These are phyloP conservation scores for Pogonophryne albipinna DNA, from an alignment of 2,797 vertebrate genomes.

Conservation along the genomic window DNA sequence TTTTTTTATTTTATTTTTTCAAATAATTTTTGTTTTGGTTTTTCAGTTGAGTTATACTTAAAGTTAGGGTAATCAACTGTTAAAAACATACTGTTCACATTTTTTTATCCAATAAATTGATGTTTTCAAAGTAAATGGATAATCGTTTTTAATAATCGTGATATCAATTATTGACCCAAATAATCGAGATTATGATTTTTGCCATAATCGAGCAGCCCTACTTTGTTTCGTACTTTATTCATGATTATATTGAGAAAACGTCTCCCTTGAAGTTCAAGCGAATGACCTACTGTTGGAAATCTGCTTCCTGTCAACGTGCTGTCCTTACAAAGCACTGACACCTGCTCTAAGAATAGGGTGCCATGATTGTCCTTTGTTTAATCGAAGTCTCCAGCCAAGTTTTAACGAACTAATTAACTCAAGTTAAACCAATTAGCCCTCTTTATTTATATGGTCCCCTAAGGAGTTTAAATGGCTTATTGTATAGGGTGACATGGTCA, in stretches of 20 bases:
- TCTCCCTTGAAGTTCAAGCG: neutral
- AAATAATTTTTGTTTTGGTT: no score
- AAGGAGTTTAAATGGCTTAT: conserved; percentile 68
- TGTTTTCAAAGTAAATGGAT: no score
- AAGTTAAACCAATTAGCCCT: conserved; percentile 79
- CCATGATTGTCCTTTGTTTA: conserved; percentile 57
- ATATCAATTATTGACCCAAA: no score
- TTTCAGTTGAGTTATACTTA: no score
- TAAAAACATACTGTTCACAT: no score
- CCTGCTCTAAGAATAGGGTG: conserved; percentile 56
- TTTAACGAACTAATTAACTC: conserved; percentile 74
- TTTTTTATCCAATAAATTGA: no score
- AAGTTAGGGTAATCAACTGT: no score
- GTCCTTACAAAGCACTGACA: conserved; percentile 17
- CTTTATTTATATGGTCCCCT: conserved; percentile 73
- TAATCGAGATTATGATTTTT: no score
- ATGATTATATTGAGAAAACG: neutral
- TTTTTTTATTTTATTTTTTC: no score
- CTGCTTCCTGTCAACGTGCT: neutral
- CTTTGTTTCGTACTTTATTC: neutral
- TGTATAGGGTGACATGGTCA: conserved; percentile 41
- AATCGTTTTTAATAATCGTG: no score
- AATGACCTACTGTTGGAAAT: neutral
- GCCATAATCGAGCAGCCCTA: neutral
- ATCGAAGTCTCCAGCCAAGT: conserved; percentile 50